Conservation (phyloP, 2,797 vertebrate genomes). For the Meriones psammophilus region DNA sequence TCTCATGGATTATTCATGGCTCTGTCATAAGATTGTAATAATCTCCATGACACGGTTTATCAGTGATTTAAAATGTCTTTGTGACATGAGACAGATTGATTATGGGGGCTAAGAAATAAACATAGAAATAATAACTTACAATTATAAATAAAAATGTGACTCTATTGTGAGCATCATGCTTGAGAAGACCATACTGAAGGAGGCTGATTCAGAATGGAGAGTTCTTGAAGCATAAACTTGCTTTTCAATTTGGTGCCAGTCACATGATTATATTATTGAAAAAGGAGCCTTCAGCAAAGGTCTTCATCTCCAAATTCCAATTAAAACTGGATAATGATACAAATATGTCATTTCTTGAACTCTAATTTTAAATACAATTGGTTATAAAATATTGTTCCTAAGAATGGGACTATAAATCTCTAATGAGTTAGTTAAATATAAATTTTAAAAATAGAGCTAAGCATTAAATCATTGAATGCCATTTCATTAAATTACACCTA, state of each 20-base stretch:
- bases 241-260: not conserved
- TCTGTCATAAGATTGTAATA: not conserved
- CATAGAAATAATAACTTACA: not conserved
- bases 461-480: constrained; percentile 9
- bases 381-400: constrained; percentile 20
- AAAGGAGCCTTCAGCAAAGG: not conserved
- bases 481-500: constrained; percentile 42
- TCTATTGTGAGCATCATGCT: not conserved
- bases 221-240: not conserved
- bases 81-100: not conserved
- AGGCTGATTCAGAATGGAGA: not conserved
- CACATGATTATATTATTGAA: not conserved
- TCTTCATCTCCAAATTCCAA: not conserved
- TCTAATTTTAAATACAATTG: constrained; percentile 14
- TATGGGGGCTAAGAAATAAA: not conserved
- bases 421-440: not conserved
- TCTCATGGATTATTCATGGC: not conserved
- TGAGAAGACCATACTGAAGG: not conserved
- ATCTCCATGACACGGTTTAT: not conserved
- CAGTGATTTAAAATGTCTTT: not conserved
- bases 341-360: not conserved
- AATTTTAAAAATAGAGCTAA: not conserved
- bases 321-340: constrained; percentile 1
- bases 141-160: not conserved
- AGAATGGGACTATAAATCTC: not conserved